Evolutionary conservation across 2,888 invertebrate species (phyloP), one percentile per base, ranked within the genome.

Genomic region (Chrysolina oricalcia): DNA sequence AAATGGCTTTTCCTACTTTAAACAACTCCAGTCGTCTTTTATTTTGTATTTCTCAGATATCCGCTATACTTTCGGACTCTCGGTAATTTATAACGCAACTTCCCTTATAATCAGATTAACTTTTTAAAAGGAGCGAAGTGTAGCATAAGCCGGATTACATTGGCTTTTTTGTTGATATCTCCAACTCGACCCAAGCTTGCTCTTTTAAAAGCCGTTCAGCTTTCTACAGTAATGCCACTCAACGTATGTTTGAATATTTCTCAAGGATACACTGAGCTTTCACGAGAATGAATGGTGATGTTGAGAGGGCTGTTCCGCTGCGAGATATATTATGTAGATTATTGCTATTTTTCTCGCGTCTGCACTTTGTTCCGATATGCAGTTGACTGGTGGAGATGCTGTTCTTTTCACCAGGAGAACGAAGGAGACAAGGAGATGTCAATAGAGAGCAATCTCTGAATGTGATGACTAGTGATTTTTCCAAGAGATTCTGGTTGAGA

Each of bases 81-180:
- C 48, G 13, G 56, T 65, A 74, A 74, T 74, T 74, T 74, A 70
- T 70, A 64, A 69, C 53, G 64, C 40, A 53, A 59, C 59, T 67
- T 46, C 70, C 40, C 63, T 64, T 40, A 17, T 68, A 68, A 71
- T 71, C 74, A 67, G 71, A 62, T 75, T 75, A 72, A 72, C 72
- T 68, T 75, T 65, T 63, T 0, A 50, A 50, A 50, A 35, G 27
- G 50, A 35, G 62, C 65, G 68, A 64, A 70, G 67, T 72, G 72
- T 68, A 72, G 56, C 75, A 48, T 71, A 72, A 72, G 73, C 70
- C 48, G 65, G 70, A 56, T 74, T 70, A 69, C 70, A 56, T 13
- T 41, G 43, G 5, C 65, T 46, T 46, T 53, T 46, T 17, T 65
- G 41, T 46, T 27, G 59, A 59, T 59, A 59, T 59, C 35, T 59